Conservation (phyloP, 2,888 invertebrate genomes). For the Pelosia muscerda region DNA sequence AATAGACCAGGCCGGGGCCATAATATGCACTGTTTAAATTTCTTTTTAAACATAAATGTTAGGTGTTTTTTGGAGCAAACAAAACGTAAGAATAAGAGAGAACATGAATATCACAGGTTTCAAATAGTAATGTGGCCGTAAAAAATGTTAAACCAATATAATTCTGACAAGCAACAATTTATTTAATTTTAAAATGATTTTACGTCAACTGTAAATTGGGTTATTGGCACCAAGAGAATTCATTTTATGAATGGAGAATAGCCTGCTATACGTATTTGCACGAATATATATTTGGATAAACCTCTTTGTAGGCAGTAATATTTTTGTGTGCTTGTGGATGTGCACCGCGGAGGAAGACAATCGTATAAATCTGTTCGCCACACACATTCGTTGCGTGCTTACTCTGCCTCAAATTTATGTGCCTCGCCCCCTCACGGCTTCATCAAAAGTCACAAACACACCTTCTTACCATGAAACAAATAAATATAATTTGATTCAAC, state of each 20-base stretch:
- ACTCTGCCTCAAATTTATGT: slow-evolving; percentile 70
- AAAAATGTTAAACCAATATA: not conserved
- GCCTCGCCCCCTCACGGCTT: slow-evolving; percentile 62
- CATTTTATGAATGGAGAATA: not conserved
- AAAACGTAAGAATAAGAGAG: too few relatives aligned
- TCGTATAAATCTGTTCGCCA: slow-evolving; percentile 73
- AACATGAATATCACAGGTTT: not conserved
- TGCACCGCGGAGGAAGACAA: slow-evolving; percentile 65
- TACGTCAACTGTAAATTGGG: not conserved
- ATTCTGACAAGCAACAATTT: not conserved
- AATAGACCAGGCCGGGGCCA: too few relatives aligned
- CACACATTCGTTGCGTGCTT: slow-evolving; percentile 74
- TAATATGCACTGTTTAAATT: not conserved
- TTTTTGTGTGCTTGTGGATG: slow-evolving; percentile 66
- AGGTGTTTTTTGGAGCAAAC: too few relatives aligned
- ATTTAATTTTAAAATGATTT: not conserved
- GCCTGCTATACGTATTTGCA: not conserved
- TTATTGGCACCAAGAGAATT: not conserved
- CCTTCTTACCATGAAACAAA: slow-evolving; percentile 45
- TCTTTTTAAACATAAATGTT: not conserved
- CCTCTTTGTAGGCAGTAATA: slow-evolving; percentile 51
- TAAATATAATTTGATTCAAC: slow-evolving; percentile 43
- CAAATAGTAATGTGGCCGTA: not conserved
- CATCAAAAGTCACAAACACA: slow-evolving; percentile 64
- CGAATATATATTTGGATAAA: not conserved